Evolutionary conservation across 2,888 invertebrate species (phyloP).

Genomic region (Eupithecia abbreviata): DNA sequence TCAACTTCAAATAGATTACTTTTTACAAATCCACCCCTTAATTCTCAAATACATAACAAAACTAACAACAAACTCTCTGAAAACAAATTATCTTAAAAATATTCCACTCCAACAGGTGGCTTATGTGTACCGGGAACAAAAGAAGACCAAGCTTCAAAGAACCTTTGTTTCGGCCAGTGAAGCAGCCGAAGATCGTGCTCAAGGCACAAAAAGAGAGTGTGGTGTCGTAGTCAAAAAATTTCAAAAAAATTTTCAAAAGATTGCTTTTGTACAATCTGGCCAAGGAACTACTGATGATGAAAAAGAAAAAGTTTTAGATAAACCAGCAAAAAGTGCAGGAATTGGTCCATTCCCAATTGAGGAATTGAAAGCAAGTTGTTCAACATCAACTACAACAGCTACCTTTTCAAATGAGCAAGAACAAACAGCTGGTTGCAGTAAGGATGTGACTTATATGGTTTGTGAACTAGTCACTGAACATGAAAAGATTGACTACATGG

Average conservation of each 20-base stretch:
- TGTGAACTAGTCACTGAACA: conserved; percentile 24
- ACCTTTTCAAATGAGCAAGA: background rate
- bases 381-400: background rate
- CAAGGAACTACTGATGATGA: background rate
- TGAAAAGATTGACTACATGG: conserved; percentile 54
- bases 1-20: too few relatives aligned
- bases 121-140: background rate
- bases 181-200: background rate
- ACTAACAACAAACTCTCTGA: too few relatives aligned
- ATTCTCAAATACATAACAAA: too few relatives aligned
- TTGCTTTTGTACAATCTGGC: background rate
- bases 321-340: background rate
- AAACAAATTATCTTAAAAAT: background rate
- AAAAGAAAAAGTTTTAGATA: background rate
- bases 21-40: too few relatives aligned
- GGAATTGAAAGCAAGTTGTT: background rate
- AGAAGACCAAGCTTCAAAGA: background rate
- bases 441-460: conserved; percentile 1
- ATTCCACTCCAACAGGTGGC: background rate
- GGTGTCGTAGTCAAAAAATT: background rate
- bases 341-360: background rate
- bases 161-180: background rate
- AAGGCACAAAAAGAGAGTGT: background rate
- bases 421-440: background rate
- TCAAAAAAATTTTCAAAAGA: background rate